A percentile compares a stretch with the other conserved stretches of the same genome.
phyloP scores from a whole-genome alignment of 2,888 invertebrate genomes.

The Eumerus sabulonum region DNA sequence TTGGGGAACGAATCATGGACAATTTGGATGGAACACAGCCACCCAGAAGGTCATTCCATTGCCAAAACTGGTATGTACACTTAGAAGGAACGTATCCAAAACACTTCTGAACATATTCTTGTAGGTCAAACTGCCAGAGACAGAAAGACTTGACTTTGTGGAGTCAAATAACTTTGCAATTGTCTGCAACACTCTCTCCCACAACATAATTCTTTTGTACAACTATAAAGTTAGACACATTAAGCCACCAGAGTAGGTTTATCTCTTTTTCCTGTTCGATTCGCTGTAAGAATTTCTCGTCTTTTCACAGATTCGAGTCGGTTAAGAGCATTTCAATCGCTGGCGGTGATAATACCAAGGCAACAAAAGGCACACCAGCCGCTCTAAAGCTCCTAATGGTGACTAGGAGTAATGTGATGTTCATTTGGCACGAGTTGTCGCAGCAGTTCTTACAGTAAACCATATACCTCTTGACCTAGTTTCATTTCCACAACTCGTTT shows the following conservation, averaged over 20 bases:
- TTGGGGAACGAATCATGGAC: conserved; percentile 91
- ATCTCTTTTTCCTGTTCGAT: background rate
- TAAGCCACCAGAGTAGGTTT: conserved; percentile 75
- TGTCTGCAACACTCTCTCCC: conserved; percentile 73
- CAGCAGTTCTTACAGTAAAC: conserved; percentile 76
- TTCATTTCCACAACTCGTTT: background rate
- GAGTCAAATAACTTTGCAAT: conserved; percentile 78
- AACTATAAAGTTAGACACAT: conserved; percentile 74
- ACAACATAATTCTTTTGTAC: conserved; percentile 74
- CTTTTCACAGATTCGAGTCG: conserved; percentile 73
- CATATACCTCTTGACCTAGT: background rate
- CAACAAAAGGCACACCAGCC: conserved; percentile 73
- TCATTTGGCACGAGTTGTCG: conserved; percentile 77
- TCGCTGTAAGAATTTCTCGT: no score
- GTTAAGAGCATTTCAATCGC: conserved; percentile 74
- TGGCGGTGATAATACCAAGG: conserved; percentile 73
- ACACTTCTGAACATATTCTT: conserved; percentile 30
- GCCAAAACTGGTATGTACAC: conserved; percentile 73
- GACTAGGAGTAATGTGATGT: conserved; percentile 76
- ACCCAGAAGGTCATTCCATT: conserved; percentile 69
- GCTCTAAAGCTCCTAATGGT: conserved; percentile 75
- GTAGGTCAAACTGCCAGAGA: conserved; percentile 73
- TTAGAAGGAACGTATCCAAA: background rate
- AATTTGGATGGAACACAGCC: conserved; percentile 81
- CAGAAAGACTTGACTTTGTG: conserved; percentile 73